These are phyloP conservation scores for Frankliniella fusca DNA, from an alignment of 2,888 invertebrate genomes.

Conservation along the genomic window DNA sequence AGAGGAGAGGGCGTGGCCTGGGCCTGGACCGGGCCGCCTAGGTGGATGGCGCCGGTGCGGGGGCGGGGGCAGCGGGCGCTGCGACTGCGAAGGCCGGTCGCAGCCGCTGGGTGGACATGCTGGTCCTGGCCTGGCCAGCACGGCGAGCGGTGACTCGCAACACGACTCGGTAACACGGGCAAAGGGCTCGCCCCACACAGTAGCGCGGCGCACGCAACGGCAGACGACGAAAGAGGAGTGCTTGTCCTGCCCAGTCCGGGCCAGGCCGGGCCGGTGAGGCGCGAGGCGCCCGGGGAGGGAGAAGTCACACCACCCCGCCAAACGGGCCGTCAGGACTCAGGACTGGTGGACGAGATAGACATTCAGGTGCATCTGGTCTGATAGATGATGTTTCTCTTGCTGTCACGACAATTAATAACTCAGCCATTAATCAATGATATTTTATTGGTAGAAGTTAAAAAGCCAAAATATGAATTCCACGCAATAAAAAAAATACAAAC, in stretches of 20 bases:
- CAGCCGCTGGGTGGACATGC: background rate
- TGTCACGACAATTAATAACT: background rate
- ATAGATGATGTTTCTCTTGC: background rate
- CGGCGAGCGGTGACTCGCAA: background rate
- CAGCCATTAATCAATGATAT: no score
- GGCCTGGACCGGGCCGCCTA: background rate
- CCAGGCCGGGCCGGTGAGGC: no score
- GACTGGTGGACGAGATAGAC: no score
- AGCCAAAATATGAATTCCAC: background rate
- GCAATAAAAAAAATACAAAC: background rate
- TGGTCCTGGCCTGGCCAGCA: background rate
- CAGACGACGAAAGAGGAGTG: no score
- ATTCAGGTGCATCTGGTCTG: no score
- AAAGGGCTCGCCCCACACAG: no score
- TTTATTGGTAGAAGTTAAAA: background rate
- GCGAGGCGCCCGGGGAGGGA: background rate
- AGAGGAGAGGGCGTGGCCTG: background rate
- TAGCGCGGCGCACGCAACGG: no score
- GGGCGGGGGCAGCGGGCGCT: background rate
- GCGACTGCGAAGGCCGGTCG: background rate
- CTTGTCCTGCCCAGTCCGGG: no score
- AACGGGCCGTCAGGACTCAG: background rate
- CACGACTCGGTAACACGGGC: no score
- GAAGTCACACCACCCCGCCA: background rate
- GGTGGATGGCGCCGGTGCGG: background rate